Evolutionary conservation across 2,797 vertebrate genomes (phyloP).

Genomic region (Danio aesculapii): DNA sequence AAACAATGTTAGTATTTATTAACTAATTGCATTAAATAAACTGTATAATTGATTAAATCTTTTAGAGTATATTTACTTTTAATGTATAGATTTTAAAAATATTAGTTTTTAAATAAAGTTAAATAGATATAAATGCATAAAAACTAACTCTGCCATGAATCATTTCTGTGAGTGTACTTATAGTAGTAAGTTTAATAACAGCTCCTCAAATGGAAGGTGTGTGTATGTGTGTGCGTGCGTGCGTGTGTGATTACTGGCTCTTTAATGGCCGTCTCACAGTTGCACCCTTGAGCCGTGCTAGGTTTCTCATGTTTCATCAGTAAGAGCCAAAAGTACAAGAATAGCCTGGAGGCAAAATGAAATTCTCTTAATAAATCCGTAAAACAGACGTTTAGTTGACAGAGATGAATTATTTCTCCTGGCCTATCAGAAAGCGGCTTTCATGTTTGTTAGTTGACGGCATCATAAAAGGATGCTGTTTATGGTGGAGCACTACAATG

Average conservation of each 20-base stretch:
- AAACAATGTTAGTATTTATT: no score
- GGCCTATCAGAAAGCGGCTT: neutral
- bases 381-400: conserved; percentile 37
- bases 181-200: conserved; percentile 43
- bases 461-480: no score
- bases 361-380: conserved; percentile 25
- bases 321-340: conserved; percentile 37
- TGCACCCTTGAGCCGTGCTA: conserved; percentile 36
- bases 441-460: no score
- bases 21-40: no score
- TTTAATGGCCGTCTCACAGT: conserved; percentile 33
- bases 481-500: neutral
- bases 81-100: no score
- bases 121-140: no score
- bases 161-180: no score
- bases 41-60: no score
- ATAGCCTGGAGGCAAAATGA: conserved; percentile 1
- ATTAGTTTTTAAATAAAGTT: no score
- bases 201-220: conserved; percentile 35
- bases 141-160: no score
- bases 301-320: conserved; percentile 51
- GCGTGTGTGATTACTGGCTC: conserved; percentile 46
- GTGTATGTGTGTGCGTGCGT: conserved; percentile 2
- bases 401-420: conserved; percentile 19
- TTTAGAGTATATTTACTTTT: no score